Evolutionary conservation across 1,140 invertebrate genomes (phyloP), one percentile per base, ranked within the genome.

Genomic region (Papilio helenus): DNA sequence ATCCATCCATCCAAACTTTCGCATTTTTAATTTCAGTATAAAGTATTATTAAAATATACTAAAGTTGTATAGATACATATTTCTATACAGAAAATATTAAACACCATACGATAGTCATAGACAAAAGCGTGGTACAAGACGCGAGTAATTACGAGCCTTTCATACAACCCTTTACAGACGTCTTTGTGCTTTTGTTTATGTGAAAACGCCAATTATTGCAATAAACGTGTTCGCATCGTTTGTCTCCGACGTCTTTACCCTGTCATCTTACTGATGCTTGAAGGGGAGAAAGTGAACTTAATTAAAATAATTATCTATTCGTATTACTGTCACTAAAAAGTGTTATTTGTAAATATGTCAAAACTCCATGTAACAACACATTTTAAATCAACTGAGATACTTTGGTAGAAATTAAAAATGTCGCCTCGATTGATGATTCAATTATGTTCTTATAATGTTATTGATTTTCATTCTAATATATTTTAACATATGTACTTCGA

Each of bases 141-240:
- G 85, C 88, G 83, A 79, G 84, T 89, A 93, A 90, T 90, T 91
- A 89, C 80, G 79, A 49, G 83, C 85, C 89, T 89, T 92, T 89
- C 84, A 88, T 85, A 81, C 81, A 80, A 79, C 85, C 90, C 91
- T 90, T 93, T 91, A 90, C 84, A 72, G 79, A 72, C 71, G 51
- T 79, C 81, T 91, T 89, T 91, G 87, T 89, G 79, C 88, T 90
- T 89, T 92, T 89, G 87, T 88, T 91, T 88, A 84, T 83, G 81
- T 84, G 84, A 88, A 88, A 89, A 89, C 82, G 88, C 88, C 88
- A 92, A 93, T 93, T 92, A 92, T 91, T 90, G 89, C 87, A 91
- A 91, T 92, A 92, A 92, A 79, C 82, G 85, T 86, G 80, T 83
- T 79, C 87, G 85, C 85, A 85, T 83, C 86, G 85, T 89, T 86